Percentiles rank a stretch among this genome's conserved stretches.
Evolutionary conservation across 92 coral and sea anemone species (phyloP).

Genomic region (Umimayanthus chanpuru): DNA sequence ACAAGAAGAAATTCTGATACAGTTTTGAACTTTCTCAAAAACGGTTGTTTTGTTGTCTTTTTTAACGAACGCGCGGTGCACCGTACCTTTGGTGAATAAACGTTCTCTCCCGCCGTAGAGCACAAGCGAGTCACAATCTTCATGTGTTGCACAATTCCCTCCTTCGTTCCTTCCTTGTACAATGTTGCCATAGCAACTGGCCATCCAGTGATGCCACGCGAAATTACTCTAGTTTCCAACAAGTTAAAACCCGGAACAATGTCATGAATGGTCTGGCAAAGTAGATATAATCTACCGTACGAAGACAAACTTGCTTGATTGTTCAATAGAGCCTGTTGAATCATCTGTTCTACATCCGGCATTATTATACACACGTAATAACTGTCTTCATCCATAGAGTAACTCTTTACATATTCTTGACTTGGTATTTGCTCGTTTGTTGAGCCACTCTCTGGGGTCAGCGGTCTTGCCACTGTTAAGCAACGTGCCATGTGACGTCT

Average conservation of each 20-base stretch:
- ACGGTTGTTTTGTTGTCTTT: not conserved
- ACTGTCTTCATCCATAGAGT: constrained; percentile 73
- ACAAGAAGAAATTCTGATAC: not conserved
- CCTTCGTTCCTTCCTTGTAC: constrained; percentile 83
- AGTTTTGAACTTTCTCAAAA: no score
- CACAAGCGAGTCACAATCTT: constrained; percentile 89
- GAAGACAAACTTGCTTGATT: constrained; percentile 66
- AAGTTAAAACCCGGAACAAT: constrained; percentile 88
- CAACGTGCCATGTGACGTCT: constrained; percentile 22
- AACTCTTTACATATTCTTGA: constrained; percentile 57
- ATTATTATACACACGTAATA: constrained; percentile 72
- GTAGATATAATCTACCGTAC: constrained; percentile 81
- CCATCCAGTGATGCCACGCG: constrained; percentile 86
- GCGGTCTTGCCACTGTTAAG: constrained; percentile 21
- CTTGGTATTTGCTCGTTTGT: constrained; percentile 1
- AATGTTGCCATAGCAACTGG: constrained; percentile 94
- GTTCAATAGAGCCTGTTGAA: constrained; percentile 67
- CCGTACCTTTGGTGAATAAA: constrained; percentile 90
- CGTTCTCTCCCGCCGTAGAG: constrained; percentile 82
- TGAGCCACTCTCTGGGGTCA: constrained; percentile 14
- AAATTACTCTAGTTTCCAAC: constrained; percentile 91
- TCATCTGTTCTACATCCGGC: constrained; percentile 75
- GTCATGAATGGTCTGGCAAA: constrained; percentile 86
- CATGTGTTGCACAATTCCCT: constrained; percentile 91
- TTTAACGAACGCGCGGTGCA: not conserved